Evolutionary conservation across 2,888 invertebrate species (phyloP), one percentile per base, ranked within the genome.

Genomic region (Seira ritae): DNA sequence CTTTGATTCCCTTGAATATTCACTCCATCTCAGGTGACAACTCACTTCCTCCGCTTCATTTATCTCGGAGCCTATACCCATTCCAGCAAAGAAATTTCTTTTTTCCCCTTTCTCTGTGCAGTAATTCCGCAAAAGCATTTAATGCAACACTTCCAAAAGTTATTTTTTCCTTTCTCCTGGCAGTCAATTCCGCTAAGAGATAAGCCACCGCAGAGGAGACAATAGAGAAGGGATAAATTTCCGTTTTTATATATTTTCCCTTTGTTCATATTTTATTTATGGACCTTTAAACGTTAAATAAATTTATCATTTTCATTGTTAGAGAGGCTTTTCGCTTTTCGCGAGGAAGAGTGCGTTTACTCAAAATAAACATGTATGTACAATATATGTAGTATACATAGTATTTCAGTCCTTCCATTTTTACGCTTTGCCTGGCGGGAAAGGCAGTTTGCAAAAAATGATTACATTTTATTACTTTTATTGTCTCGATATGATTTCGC

Each of bases 11-110:
- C 78, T 60, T 78, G 86, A 87, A 85, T 86, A 87, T 87, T 85
- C 85, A 85, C 87, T 84, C 84, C 84, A 86, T 87, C 87, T 85
- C 86, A 87, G 86, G 87, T 87, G 87, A 87, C 87, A 87, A 85
- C 85, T 86, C 77, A 79, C 85, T 80, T 80, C 79, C 82, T 81
- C 80, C 67, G 55, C 69, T 85, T 84, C 86, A 86, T 87, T 87
- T 87, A 85, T 87, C 87, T 87, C 82, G 75, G 73, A 81, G 62
- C 50, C 8, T 31, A n/a, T n/a, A 31, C 31, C 31, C 31, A 65
- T 73, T 71, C 31, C 74, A 31, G 8, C 31, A 31, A 31, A 31
- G 8, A 31, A 31, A 31, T 4, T 31, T 71, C 73, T 62, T 55
- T 55, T 66, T 66, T 68, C 50, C 42, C 24, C 66, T 66, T 66